Evolutionary conservation across 1,140 invertebrate species (phyloP).

Genomic region (Rhyzopertha dominica): DNA sequence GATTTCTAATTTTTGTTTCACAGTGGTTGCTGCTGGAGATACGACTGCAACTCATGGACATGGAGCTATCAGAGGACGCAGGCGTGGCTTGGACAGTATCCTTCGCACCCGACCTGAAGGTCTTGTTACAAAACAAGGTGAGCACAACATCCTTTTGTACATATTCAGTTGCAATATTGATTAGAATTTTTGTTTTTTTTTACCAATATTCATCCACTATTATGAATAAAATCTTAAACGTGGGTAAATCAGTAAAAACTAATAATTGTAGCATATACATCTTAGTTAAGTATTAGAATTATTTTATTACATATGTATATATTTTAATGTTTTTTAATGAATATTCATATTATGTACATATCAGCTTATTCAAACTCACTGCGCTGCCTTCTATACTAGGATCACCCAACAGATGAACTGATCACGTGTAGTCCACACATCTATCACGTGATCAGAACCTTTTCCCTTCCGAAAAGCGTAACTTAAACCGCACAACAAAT

Average conservation of each 20-base stretch:
- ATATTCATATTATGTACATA: too few relatives aligned
- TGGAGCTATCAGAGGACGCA: conserved; percentile 3
- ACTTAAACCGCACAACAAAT: too few relatives aligned
- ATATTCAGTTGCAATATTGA: not conserved
- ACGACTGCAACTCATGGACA: not conserved
- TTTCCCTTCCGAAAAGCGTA: too few relatives aligned
- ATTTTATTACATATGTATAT: too few relatives aligned
- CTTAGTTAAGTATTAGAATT: not conserved
- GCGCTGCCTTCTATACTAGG: too few relatives aligned
- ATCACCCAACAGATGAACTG: too few relatives aligned
- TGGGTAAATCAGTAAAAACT: not conserved
- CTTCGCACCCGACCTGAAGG: conserved; percentile 9
- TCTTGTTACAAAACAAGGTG: conserved; percentile 14
- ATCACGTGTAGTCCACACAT: too few relatives aligned
- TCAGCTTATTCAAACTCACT: too few relatives aligned
- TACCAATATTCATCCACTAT: not conserved
- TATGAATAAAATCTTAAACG: not conserved
- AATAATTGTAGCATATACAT: not conserved
- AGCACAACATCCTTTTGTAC: not conserved
- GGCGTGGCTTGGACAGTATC: not conserved
- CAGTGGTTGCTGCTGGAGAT: conserved; percentile 2
- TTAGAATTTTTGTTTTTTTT: conserved; percentile 1
- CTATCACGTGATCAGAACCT: too few relatives aligned
- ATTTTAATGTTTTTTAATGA: too few relatives aligned
- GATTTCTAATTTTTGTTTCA: too few relatives aligned